Conservation (phyloP, 2,113 vertebrate genomes). For the Colistium nudipinnis region DNA sequence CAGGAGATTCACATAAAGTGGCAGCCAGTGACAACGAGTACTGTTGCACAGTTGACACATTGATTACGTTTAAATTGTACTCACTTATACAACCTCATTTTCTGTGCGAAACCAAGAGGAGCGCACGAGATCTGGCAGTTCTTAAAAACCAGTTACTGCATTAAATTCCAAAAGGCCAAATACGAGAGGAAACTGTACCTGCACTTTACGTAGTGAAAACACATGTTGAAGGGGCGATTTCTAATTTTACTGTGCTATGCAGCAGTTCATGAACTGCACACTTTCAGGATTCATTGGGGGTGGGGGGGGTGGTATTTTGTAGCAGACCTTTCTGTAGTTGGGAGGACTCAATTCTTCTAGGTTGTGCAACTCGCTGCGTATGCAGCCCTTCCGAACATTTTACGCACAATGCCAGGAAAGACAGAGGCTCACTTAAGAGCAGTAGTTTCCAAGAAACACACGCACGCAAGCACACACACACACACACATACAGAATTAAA, state of each 20-base stretch:
- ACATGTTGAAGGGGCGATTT: slow-evolving; percentile 63
- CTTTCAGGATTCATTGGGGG: slow-evolving; percentile 26
- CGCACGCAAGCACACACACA: slow-evolving; percentile 1
- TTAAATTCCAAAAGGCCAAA: slow-evolving; percentile 59
- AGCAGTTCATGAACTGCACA: slow-evolving; percentile 41
- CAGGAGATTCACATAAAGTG: slow-evolving; percentile 5
- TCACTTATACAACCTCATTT: slow-evolving; percentile 8
- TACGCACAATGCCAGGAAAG: slow-evolving; percentile 66
- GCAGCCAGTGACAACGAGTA: slow-evolving; percentile 17
- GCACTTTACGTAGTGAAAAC: slow-evolving; percentile 64
- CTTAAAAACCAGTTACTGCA: slow-evolving; percentile 73
- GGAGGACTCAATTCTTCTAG: slow-evolving; percentile 33
- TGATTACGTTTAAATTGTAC: slow-evolving; percentile 26
- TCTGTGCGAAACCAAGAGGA: slow-evolving; percentile 50
- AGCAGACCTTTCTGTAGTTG: slow-evolving; percentile 8
- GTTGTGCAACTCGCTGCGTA: background rate
- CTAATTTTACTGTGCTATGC: slow-evolving; percentile 50
- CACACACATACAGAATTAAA: slow-evolving; percentile 65
- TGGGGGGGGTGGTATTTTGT: too few relatives aligned
- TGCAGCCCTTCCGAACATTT: slow-evolving; percentile 35
- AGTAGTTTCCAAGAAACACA: slow-evolving; percentile 47
- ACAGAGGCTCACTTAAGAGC: slow-evolving; percentile 59
- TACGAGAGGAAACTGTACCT: slow-evolving; percentile 54
- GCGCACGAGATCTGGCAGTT: slow-evolving; percentile 63
- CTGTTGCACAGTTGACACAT: slow-evolving; percentile 21